These are phyloP conservation scores for Sternarchorhynchus goeldii DNA, from an alignment of 2,797 vertebrate species.

Conservation along the genomic window DNA sequence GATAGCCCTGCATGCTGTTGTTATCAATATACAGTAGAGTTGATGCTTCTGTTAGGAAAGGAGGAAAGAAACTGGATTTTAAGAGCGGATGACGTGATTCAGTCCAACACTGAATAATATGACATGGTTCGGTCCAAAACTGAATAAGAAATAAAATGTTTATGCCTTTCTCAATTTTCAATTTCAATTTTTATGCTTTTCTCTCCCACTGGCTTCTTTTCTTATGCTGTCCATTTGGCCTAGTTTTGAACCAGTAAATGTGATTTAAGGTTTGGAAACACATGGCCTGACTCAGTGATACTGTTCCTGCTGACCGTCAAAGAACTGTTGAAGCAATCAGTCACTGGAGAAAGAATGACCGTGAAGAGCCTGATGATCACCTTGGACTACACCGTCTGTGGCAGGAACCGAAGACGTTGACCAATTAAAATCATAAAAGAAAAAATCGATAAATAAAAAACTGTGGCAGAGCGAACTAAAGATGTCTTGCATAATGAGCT, in stretches of 20 bases:
- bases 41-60: neutral
- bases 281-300: neutral
- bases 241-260: neutral
- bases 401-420: neutral
- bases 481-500: neutral
- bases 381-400: neutral
- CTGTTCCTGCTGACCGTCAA: neutral
- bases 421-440: neutral
- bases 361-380: neutral
- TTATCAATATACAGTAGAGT: neutral
- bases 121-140: neutral
- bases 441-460: neutral
- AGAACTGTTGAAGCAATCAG: neutral
- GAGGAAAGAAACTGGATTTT: neutral
- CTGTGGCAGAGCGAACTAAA: no score
- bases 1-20: neutral
- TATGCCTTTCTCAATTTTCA: neutral
- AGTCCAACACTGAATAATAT: neutral
- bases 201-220: neutral
- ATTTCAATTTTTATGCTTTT: neutral
- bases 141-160: neutral
- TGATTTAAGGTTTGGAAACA: neutral
- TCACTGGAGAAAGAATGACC: neutral
- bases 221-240: neutral
- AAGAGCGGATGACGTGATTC: conserved; percentile 1